Percentiles rank a stretch among this genome's conserved stretches.
These are phyloP conservation scores for Holothuria leucospilota DNA, from an alignment of 53 echinoderm and acorn worm species.

Conservation along the genomic window DNA sequence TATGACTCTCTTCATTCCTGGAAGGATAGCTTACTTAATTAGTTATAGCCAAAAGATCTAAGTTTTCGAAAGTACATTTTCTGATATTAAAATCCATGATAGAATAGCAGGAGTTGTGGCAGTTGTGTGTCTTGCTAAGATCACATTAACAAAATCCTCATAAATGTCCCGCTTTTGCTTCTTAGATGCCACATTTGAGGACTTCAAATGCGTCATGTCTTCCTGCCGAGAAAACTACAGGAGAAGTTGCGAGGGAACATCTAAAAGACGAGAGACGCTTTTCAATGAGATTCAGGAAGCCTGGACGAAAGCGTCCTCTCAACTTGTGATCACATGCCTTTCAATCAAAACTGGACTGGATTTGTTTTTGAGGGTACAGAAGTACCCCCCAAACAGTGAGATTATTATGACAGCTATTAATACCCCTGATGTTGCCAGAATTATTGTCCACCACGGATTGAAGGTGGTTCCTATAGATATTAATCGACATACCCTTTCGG, in stretches of 20 bases:
- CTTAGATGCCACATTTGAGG: conserved; percentile 22
- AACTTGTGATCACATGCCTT: conserved; percentile 71
- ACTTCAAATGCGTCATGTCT: conserved; percentile 24
- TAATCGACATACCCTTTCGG: conserved; percentile 66
- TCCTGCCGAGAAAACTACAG: not conserved
- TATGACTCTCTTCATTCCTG: no score
- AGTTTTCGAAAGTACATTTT: no score
- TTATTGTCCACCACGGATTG: conserved; percentile 81
- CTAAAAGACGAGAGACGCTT: conserved; percentile 28
- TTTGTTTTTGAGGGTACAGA: conserved; percentile 80
- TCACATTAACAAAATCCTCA: not conserved
- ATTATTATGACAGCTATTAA: conserved; percentile 89
- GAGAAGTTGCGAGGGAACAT: not conserved
- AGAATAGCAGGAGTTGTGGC: no score
- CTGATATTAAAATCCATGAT: no score
- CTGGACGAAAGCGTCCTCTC: conserved; percentile 37
- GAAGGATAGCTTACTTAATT: no score
- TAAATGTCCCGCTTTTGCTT: not conserved
- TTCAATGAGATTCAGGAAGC: conserved; percentile 48
- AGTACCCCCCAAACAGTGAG: conserved; percentile 90
- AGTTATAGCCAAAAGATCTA: no score
- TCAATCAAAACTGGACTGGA: conserved; percentile 85
- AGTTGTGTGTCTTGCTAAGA: no score
- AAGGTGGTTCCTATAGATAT: conserved; percentile 83
- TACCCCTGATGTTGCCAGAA: conserved; percentile 69